Conservation (phyloP, 2,113 vertebrate genomes). For the Pristiophorus japonicus region DNA sequence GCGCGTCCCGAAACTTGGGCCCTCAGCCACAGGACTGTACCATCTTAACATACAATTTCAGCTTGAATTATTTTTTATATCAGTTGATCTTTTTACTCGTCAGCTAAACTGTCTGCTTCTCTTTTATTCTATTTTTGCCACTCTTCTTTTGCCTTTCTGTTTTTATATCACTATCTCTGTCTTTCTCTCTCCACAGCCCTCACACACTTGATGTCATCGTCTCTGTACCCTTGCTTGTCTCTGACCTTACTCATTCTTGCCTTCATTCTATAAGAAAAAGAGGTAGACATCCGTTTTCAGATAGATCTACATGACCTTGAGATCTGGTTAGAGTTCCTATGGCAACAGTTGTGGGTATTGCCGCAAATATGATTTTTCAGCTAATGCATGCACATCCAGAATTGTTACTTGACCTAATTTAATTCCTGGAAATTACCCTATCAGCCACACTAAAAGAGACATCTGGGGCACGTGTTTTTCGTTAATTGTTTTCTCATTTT, state of each 20-base stretch:
- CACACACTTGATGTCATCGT: neutral
- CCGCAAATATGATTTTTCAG: neutral
- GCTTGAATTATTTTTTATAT: neutral
- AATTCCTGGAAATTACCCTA: neutral
- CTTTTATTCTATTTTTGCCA: neutral
- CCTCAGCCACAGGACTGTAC: neutral
- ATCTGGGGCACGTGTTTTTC: neutral
- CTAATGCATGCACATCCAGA: neutral
- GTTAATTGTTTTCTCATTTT: neutral
- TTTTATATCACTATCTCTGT: neutral
- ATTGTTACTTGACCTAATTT: neutral
- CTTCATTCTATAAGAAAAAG: neutral
- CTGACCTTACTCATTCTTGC: neutral
- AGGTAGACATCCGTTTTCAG: neutral
- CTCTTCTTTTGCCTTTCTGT: neutral
- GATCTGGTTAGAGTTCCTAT: neutral
- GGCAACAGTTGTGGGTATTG: neutral
- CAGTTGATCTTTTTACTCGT: neutral
- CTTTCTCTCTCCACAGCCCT: neutral
- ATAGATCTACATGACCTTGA: neutral
- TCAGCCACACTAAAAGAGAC: neutral
- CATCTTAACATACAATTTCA: neutral
- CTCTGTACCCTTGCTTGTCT: neutral
- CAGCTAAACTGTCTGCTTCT: neutral
- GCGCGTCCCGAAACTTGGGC: too few relatives aligned